Evolutionary conservation across 2,888 invertebrate species (phyloP), one percentile per base, ranked within the genome.

Genomic region (Parthenolecanium corni): DNA sequence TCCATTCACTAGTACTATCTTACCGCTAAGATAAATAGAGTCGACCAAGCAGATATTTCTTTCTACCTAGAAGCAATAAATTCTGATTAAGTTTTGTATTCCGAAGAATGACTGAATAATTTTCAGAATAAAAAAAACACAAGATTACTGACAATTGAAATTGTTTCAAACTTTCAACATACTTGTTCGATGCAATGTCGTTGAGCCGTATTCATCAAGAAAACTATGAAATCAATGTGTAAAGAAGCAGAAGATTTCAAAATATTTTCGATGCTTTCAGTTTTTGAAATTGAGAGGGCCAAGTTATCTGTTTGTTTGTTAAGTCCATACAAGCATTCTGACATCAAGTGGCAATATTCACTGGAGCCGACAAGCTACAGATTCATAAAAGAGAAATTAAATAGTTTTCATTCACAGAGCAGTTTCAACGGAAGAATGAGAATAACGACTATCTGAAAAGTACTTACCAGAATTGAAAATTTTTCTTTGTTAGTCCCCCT

Each of bases 221-320:
- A 61, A 3, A 51, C 61, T 24, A 61, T 61, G 18, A 61, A 61
- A 46, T 61, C 61, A 0, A 61, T 38, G 21, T 51, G 61, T 21
- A 51, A 25, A 16, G 20, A n/a, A 16, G 36, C 21, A 12, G 49
- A 51, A 1, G 61, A 61, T 18, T 25, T 24, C 31, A 61, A 21
- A 36, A 61, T 38, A n/a, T 47, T 6, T 40, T 61, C 61, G 9
- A 61, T 61, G 16, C 40, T 61, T 51, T 61, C 61, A 9, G 61
- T 24, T 16, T 21, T 49, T 6, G 61, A 31, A 14, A 49, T 40
- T 16, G 38, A 21, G 18, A 51, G 31, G 5, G 25, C 36, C 20
- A 51, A 38, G 36, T 24, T 61, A 23, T 49, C 23, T 3, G n/a
- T 46, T 36, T 47, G 31, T 24, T 36, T 18, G 24, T 49, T 23